Evolutionary conservation across 1,140 invertebrate genomes (phyloP).

Genomic region (Drosophila chauvacae): DNA sequence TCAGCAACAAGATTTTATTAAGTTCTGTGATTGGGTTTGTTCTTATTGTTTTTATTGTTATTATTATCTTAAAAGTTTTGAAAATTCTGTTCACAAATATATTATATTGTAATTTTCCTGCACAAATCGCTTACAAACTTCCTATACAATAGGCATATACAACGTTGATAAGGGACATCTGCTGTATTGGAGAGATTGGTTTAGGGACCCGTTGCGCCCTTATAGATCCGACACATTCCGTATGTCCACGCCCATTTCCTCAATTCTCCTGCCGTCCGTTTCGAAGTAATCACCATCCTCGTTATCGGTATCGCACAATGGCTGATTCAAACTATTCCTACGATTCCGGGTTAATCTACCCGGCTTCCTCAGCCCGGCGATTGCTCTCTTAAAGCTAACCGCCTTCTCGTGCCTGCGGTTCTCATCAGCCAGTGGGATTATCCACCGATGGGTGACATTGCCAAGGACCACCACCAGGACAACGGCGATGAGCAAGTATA

Average conservation of each 20-base stretch:
- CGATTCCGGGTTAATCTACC: neutral
- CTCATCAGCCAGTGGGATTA: neutral
- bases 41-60: neutral
- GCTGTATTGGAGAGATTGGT: neutral
- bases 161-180: neutral
- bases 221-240: slow-evolving; percentile 46
- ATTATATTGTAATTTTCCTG: neutral
- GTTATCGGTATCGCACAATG: slow-evolving; percentile 27
- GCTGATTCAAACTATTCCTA: neutral
- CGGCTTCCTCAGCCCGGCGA: slow-evolving; percentile 23
- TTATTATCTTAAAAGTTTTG: too few species aligned
- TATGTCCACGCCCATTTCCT: slow-evolving; percentile 63
- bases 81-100: neutral
- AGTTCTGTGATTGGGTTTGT: neutral
- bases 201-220: neutral
- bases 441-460: slow-evolving; percentile 52
- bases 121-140: neutral
- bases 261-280: slow-evolving; percentile 17
- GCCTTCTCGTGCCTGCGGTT: slow-evolving; percentile 36
- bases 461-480: slow-evolving; percentile 21
- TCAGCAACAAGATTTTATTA: neutral
- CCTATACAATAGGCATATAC: slow-evolving; percentile 31
- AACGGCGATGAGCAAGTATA: slow-evolving; percentile 33
- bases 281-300: slow-evolving; percentile 35
- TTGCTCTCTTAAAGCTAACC: slow-evolving; percentile 45